A percentile compares a stretch with the other conserved stretches of the same genome.
These are phyloP conservation scores for Morphnarchus princeps DNA, from an alignment of 2,113 vertebrate genomes.

Conservation along the genomic window DNA sequence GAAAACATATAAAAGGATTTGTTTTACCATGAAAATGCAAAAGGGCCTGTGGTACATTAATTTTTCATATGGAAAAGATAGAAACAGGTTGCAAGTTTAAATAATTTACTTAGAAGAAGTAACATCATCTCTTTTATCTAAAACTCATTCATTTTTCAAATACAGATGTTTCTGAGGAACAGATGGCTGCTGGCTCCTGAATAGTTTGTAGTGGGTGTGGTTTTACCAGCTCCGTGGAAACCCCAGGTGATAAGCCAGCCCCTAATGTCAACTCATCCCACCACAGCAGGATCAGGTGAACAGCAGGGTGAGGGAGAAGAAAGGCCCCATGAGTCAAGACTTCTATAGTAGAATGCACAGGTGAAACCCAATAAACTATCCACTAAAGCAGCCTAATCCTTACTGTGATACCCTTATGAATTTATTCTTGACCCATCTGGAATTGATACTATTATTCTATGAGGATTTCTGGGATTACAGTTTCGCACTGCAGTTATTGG, in stretches of 20 bases:
- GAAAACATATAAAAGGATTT: slow-evolving; percentile 34
- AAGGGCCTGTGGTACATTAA: slow-evolving; percentile 17
- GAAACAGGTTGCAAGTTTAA: slow-evolving; percentile 61
- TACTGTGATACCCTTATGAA: not conserved
- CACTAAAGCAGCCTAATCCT: not conserved
- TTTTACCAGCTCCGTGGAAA: not conserved
- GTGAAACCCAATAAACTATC: not conserved
- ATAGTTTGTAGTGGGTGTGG: not conserved
- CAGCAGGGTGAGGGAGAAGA: not conserved
- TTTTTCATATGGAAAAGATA: slow-evolving; percentile 48
- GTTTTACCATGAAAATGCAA: slow-evolving; percentile 40
- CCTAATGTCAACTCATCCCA: not conserved
- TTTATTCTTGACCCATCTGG: not conserved
- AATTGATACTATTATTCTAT: not conserved
- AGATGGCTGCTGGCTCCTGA: not conserved
- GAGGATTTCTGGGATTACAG: not conserved
- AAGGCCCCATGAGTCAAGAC: not conserved
- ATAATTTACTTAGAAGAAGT: slow-evolving; percentile 57
- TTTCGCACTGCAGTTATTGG: not conserved
- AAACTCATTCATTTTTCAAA: slow-evolving; percentile 43
- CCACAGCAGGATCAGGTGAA: not conserved
- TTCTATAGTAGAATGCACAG: not conserved
- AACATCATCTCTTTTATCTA: slow-evolving; percentile 6
- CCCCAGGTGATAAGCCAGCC: not conserved
- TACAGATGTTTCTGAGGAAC: slow-evolving; percentile 6